Evolutionary conservation across 2,113 vertebrate genomes (phyloP).

Genomic region (Haemorhous mexicanus): DNA sequence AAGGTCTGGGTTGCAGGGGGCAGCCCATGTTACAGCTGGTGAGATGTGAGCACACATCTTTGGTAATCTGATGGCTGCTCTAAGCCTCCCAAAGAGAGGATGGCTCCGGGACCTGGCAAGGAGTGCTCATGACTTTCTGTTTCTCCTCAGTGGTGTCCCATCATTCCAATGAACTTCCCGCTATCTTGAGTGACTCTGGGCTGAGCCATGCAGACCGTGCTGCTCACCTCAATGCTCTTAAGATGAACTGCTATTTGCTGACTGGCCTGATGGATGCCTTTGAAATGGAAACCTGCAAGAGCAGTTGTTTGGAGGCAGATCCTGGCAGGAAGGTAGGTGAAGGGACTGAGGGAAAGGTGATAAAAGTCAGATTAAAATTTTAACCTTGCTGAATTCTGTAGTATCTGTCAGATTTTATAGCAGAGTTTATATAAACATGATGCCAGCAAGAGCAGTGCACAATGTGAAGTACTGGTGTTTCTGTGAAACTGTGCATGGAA

Average conservation of each 20-base stretch:
- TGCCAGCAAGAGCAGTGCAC: background rate
- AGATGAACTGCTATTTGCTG: conserved; percentile 93
- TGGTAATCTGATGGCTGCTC: conserved; percentile 83
- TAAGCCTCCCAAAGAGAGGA: background rate
- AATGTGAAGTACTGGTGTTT: background rate
- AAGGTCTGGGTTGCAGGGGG: conserved; percentile 34
- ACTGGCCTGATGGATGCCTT: conserved; percentile 84
- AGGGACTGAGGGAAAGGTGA: background rate
- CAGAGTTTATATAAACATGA: background rate
- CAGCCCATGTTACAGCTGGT: conserved; percentile 8
- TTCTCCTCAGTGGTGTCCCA: conserved; percentile 77
- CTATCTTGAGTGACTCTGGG: conserved; percentile 69
- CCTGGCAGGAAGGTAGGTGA: conserved; percentile 70
- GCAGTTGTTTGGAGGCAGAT: conserved; percentile 71
- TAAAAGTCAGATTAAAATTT: background rate
- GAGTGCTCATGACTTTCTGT: background rate
- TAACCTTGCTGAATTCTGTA: background rate
- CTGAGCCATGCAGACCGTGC: conserved; percentile 72
- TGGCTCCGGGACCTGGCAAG: background rate
- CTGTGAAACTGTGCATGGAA: background rate
- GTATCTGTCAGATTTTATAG: background rate
- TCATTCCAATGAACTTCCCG: conserved; percentile 81
- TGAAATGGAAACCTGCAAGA: conserved; percentile 79
- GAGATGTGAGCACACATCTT: conserved; percentile 80
- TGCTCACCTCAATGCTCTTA: conserved; percentile 87